Base-by-base conservation (phyloP, 2,113 vertebrate genomes). In the Rhinoderma darwinii region DNA sequence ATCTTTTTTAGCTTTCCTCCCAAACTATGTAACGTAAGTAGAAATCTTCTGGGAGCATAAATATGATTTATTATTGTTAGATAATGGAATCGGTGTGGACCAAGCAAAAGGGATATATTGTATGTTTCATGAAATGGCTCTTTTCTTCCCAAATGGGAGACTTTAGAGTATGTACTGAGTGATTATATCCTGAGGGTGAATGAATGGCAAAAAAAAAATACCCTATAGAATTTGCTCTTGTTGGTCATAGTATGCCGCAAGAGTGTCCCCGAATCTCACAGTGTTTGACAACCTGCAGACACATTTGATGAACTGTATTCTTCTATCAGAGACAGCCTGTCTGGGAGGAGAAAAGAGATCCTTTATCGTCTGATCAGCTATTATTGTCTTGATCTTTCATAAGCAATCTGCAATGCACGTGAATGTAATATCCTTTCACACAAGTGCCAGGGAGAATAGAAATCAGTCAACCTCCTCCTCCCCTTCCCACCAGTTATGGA, bases 231-330 rank as follows among this genome's bases (percentile, higher is more conserved):
- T 95, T 93, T 95, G 93, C 95, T 96, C 96, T 97, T 96, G 95
- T 96, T 98, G 96, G 95, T 95, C 94, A 92, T 93, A 94, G 95
- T 92, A 94, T 95, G 95, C 92, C 93, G 86, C 35, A 12, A 81
- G 93, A 95, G 95, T 94, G 90, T 93, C 94, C 94, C 93, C 91
- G 91, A 92, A 94, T 96, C 92, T 92, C 93, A 92, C 92, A 47
- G 92, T 94, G 94, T 96, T 95, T 97, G 96, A 97, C 97, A 97
- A 98, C 96, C 96, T 97, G 97, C 94, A 96, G 96, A 98, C 96
- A 96, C 94, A 94, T 96, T 94, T 96, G 96, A 97, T 93, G 95
- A 94, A 94, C 92, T 94, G 95, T 93, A 95, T 95, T 95, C 96
- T 95, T 95, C 93, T 92, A 94, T 91, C 91, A 95, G 94, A 96